A percentile compares a stretch with the other conserved stretches of the same genome.
Evolutionary conservation across 2,113 vertebrate species (phyloP).

Genomic region (Nannospalax galili): DNA sequence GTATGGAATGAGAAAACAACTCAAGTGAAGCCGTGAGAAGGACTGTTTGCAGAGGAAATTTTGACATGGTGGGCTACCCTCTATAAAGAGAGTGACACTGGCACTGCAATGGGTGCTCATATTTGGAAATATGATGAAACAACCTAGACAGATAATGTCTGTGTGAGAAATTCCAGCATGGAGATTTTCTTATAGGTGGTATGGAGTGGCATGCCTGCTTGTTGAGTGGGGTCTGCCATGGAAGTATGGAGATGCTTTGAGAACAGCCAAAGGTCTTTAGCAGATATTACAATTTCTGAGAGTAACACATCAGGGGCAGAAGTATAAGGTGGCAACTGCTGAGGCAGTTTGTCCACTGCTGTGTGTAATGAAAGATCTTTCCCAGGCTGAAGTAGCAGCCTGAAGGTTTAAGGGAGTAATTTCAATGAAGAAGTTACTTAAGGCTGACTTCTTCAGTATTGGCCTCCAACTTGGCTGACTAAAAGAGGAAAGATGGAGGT

Average conservation of each 20-base stretch:
- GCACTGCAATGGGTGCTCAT: neutral
- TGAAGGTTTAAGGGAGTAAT: neutral
- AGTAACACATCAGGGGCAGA: neutral
- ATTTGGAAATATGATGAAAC: neutral
- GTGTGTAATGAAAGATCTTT: neutral
- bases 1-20: neutral
- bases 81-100: neutral
- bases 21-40: neutral
- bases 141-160: neutral
- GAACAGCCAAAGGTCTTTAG: neutral
- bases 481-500: neutral
- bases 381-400: neutral
- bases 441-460: neutral
- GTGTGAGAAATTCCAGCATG: neutral
- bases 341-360: neutral
- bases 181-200: neutral
- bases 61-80: neutral
- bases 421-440: neutral
- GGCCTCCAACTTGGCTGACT: neutral
- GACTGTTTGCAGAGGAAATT: neutral
- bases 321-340: neutral
- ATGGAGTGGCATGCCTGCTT: neutral
- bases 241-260: neutral
- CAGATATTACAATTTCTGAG: neutral
- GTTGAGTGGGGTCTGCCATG: neutral